These are phyloP conservation scores for Hoplodrina ambigua DNA, from an alignment of 2,888 invertebrate genomes.

Conservation along the genomic window DNA sequence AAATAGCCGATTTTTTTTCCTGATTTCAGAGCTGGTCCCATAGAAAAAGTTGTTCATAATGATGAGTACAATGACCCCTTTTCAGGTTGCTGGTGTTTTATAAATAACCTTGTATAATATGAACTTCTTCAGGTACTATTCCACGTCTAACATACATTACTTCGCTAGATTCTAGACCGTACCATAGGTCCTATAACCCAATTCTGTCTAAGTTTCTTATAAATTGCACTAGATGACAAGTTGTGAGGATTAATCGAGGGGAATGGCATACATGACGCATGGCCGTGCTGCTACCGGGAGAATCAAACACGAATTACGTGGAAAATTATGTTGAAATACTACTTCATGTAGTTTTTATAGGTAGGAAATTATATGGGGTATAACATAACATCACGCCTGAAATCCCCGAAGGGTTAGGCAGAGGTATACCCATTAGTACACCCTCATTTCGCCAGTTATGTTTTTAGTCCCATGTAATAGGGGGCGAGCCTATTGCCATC, in stretches of 20 bases:
- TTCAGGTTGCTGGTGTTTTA: too few species aligned
- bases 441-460: too few species aligned
- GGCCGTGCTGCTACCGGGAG: conserved; percentile 15
- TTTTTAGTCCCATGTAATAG: too few species aligned
- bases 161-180: conserved; percentile 19
- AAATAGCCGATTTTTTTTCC: too few species aligned
- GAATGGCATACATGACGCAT: conserved; percentile 45
- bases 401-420: too few species aligned
- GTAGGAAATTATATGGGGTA: neutral
- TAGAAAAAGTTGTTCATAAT: too few species aligned
- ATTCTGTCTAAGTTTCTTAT: conserved; percentile 57
- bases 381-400: too few species aligned
- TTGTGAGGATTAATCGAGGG: conserved; percentile 44
- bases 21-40: too few species aligned
- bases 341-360: neutral
- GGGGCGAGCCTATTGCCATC: too few species aligned
- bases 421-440: too few species aligned
- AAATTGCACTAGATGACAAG: conserved; percentile 56
- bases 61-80: too few species aligned
- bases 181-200: conserved; percentile 38
- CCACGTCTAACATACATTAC: conserved; percentile 3
- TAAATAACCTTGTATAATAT: too few species aligned
- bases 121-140: neutral
- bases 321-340: neutral
- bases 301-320: conserved; percentile 34